Evolutionary conservation across 2,113 vertebrate species (phyloP).

Genomic region (Epinephelus lanceolatus): DNA sequence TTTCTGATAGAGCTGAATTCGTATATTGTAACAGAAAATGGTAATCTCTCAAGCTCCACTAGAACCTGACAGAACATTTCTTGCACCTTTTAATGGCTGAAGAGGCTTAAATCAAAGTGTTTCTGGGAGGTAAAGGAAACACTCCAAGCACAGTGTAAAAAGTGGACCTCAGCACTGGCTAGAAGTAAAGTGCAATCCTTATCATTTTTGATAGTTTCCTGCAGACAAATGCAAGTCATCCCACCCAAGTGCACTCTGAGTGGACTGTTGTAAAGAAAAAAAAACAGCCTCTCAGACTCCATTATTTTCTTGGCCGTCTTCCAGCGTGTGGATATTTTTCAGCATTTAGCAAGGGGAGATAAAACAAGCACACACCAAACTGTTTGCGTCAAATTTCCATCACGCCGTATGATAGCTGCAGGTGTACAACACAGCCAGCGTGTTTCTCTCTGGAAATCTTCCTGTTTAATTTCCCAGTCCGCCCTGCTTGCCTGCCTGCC

Average conservation of each 20-base stretch:
- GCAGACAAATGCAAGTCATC: constrained; percentile 71
- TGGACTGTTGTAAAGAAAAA: constrained; percentile 29
- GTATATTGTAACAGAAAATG: constrained; percentile 11
- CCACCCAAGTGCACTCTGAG: constrained; percentile 66
- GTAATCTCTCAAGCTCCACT: constrained; percentile 8
- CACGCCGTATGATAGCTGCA: constrained; percentile 64
- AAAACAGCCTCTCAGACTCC: constrained; percentile 56
- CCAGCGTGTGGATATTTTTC: constrained; percentile 58
- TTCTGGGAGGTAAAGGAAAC: constrained; percentile 4
- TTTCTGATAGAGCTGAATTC: constrained; percentile 20
- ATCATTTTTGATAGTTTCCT: constrained; percentile 67
- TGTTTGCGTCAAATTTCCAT: constrained; percentile 55
- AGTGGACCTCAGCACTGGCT: constrained; percentile 35
- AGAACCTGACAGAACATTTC: neutral
- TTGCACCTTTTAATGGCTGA: neutral
- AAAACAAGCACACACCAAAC: constrained; percentile 60
- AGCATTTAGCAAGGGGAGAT: constrained; percentile 56
- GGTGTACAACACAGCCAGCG: constrained; percentile 60
- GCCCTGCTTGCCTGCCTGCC: constrained; percentile 38
- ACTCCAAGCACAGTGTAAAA: constrained; percentile 11
- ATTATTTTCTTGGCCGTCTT: constrained; percentile 64
- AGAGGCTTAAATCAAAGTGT: constrained; percentile 41
- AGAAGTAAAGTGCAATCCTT: constrained; percentile 62
- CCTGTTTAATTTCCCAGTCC: constrained; percentile 78
- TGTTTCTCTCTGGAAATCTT: constrained; percentile 71